Base-by-base conservation (phyloP, 2,888 invertebrate species). In the Dicycla oo region DNA sequence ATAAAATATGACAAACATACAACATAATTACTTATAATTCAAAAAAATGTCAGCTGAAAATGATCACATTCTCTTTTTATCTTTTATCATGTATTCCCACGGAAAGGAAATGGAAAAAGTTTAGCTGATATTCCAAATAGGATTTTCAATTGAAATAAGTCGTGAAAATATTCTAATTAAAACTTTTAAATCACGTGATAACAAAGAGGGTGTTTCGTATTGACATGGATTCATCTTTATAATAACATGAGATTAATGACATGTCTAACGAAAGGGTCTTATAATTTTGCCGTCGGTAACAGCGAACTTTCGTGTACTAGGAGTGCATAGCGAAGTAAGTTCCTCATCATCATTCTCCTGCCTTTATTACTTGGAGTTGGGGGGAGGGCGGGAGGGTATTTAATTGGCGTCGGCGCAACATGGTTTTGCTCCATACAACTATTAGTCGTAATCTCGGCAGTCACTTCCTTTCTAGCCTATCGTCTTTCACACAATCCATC, bases 251-350 rank as follows among this genome's bases (percentile, higher is more conserved):
- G 13, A 45, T 20, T 13, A 34, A 45, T 15, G 7, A 51, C 8
- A 30, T 54, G 5, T 47, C 6, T 47, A 23, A 60, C 13, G 26
- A n/a, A 13, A 60, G 18, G n/a, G 54, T 71, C 61, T 78, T 66
- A 68, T 82, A 80, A 86, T 84, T 66, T 56, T 75, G 60, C 81
- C 82, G 79, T 83, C 82, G 74, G 87, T 88, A 88, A 89, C 87
- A 81, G 84, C 34, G 79, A 81, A 86, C 89, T 89, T 88, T 86
- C 81, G 78, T 82, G 78, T 61, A 56, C 73, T 69, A 54, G 5
- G 47, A 6, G n/a, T 20, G 4, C n/a, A 30, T 15, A 10, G 65
- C 64, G 70, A 75, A 64, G 73, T 63, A 56, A 64, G 76, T 75
- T 80, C 86, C n/a, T n/a, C n/a, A n/a, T n/a, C 83, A 78, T 70